phyloP scores from a whole-genome alignment of 2,888 invertebrate genomes.

The Pandemis cinnamomeana region DNA sequence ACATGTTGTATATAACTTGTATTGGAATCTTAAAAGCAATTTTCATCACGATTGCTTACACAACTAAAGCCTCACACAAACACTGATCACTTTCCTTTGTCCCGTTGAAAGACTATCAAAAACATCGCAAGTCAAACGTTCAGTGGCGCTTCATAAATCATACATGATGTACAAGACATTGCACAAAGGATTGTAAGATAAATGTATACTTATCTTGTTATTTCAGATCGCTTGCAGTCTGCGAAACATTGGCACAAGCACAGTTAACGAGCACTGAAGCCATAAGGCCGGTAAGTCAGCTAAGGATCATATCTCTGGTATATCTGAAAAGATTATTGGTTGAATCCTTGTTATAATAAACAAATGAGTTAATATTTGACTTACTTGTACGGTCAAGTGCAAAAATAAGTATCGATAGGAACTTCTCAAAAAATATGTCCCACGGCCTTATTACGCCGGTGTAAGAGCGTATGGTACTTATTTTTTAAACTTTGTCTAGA shows the following conservation, averaged over 20 bases:
- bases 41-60: constrained; percentile 13
- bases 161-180: constrained; percentile 6
- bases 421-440: no score
- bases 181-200: constrained; percentile 24
- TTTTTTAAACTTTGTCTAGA: no score
- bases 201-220: constrained; percentile 50
- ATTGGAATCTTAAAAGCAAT: constrained; percentile 14
- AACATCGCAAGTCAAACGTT: constrained; percentile 31
- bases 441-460: no score
- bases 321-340: not conserved
- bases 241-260: constrained; percentile 63
- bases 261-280: constrained; percentile 66
- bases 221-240: constrained; percentile 72
- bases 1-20: not conserved
- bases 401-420: no score
- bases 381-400: no score
- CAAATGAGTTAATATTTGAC: not conserved
- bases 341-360: constrained; percentile 1
- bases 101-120: constrained; percentile 18
- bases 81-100: constrained; percentile 27
- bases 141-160: constrained; percentile 22
- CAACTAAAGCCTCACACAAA: constrained; percentile 4
- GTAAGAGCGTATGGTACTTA: no score
- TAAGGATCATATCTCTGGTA: not conserved
- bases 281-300: constrained; percentile 66